Evolutionary conservation across 2,113 vertebrate genomes (phyloP).

Genomic region (Alexandromys fortis): DNA sequence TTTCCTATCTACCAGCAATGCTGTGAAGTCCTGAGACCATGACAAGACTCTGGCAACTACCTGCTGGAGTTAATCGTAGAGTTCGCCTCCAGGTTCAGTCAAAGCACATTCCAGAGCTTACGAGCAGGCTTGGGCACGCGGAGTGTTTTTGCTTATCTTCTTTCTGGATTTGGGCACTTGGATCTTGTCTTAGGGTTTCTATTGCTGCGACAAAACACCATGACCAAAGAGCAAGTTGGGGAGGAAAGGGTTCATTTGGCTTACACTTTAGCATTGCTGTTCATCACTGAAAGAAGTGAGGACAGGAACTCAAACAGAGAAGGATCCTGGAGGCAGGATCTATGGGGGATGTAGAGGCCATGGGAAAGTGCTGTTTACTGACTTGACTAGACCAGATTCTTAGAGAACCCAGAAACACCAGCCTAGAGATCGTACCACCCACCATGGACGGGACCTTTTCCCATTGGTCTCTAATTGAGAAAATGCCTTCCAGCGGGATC

Average conservation of each 20-base stretch:
- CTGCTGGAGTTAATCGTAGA: slow-evolving; percentile 14
- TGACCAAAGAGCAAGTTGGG: neutral
- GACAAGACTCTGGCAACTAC: neutral
- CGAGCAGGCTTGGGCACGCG: neutral
- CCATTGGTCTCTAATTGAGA: neutral
- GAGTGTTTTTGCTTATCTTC: neutral
- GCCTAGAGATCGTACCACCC: neutral
- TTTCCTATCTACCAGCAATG: slow-evolving; percentile 41
- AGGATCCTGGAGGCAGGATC: neutral
- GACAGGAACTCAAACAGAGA: neutral
- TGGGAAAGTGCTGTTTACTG: neutral
- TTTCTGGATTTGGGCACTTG: neutral
- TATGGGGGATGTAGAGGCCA: neutral
- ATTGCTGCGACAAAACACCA: neutral
- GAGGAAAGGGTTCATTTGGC: neutral
- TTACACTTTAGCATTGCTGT: neutral
- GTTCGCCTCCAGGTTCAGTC: slow-evolving; percentile 9
- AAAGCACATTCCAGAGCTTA: slow-evolving; percentile 23
- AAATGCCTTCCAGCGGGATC: neutral
- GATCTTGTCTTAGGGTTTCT: neutral
- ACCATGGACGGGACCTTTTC: neutral
- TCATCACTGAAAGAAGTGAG: neutral
- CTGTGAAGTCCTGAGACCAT: slow-evolving; percentile 14
- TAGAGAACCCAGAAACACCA: neutral
- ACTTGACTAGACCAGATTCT: neutral